Conservation (phyloP, 2,888 invertebrate species). For the Cecidostiba fungosa region DNA sequence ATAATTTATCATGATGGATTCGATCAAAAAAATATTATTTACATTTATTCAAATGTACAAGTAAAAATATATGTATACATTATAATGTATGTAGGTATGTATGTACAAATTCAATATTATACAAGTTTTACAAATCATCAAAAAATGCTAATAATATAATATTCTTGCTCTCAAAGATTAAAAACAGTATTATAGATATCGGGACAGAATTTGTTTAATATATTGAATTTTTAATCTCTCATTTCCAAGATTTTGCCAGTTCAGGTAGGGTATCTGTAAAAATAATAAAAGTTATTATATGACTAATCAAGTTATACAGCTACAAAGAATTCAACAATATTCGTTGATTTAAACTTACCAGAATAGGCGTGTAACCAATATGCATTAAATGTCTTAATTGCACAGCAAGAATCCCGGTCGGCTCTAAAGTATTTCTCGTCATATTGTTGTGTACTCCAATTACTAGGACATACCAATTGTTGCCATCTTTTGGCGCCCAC, state of each 20-base stretch:
- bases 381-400: conserved; percentile 85
- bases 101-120: neutral
- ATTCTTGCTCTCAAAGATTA: neutral
- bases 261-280: neutral
- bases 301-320: neutral
- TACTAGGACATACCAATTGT: conserved; percentile 82
- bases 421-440: conserved; percentile 52
- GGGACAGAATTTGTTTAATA: conserved; percentile 3
- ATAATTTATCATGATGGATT: no score
- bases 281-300: neutral
- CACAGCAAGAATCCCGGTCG: conserved; percentile 82
- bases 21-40: neutral
- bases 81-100: no score
- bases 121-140: neutral
- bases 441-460: conserved; percentile 76
- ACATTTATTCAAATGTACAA: neutral
- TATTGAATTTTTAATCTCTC: neutral
- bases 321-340: neutral
- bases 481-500: conserved; percentile 66
- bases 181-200: no score
- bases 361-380: conserved; percentile 79
- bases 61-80: neutral
- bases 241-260: neutral
- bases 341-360: conserved; percentile 69
- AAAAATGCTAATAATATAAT: neutral